Conservation (phyloP, 2,888 invertebrate genomes). For the Galeopsomyia nigrocyanea region DNA sequence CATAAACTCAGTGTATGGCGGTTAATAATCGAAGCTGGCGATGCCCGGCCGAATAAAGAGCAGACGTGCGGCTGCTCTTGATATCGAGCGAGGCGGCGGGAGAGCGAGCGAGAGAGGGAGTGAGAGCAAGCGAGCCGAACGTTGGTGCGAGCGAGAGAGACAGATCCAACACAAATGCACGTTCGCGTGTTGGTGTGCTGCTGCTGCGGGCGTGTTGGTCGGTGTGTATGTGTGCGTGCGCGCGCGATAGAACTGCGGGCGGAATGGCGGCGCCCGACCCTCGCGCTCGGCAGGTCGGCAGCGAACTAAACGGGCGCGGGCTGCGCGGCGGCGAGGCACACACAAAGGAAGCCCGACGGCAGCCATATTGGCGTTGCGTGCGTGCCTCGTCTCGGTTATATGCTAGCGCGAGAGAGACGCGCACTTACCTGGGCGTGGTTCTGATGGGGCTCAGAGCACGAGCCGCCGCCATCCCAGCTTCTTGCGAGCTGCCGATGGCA, state of each 20-base stretch:
- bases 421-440: too few species aligned
- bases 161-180: not conserved
- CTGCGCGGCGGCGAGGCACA: conserved; percentile 43
- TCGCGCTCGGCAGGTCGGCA: not conserved
- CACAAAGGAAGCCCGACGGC: conserved; percentile 47
- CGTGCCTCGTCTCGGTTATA: conserved; percentile 7
- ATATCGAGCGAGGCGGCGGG: not conserved
- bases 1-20: too few species aligned
- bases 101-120: conserved; percentile 14
- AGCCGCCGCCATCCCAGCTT: too few species aligned
- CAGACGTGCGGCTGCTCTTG: too few species aligned
- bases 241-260: not conserved
- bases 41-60: too few species aligned
- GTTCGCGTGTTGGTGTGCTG: conserved; percentile 6
- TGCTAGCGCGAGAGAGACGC: conserved; percentile 2
- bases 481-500: too few species aligned
- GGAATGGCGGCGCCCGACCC: not conserved
- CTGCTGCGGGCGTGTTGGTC: not conserved
- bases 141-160: conserved; percentile 4
- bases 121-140: conserved; percentile 2
- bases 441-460: too few species aligned
- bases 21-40: too few species aligned
- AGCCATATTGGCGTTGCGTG: conserved; percentile 45
- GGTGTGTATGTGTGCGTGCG: not conserved
- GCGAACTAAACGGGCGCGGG: not conserved